Base-by-base conservation (phyloP, 2,888 invertebrate genomes). In the Tenodera sinensis region DNA sequence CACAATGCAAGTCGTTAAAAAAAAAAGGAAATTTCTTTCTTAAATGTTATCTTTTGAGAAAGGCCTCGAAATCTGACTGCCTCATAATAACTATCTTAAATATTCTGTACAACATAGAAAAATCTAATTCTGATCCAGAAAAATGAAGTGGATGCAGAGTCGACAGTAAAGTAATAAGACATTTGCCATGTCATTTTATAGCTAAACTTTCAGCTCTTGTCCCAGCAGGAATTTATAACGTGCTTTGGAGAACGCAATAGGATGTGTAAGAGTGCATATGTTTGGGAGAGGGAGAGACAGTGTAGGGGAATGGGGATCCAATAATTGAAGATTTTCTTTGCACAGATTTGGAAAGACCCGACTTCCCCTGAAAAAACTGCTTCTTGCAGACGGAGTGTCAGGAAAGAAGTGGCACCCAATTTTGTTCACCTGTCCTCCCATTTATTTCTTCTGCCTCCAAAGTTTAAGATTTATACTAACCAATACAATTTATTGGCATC, bases 401-500 rank as follows among this genome's bases (percentile, higher is more conserved):
- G 1, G 83, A n/a, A 71, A 15, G 81, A 87, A 25, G 83, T 82
- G 25, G 20, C 82, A 83, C 81, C 82, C 87, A 83, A 83, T 82
- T 87, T 87, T 87, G 87, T 87, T 83, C 83, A 82, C 82, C 87
- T 87, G 87, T 87, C 82, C 30, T 83, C 34, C 83, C 82, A 87
- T 82, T 30, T 87, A 82, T 34, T 34, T 85, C 27, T 28, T 85
- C 47, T 30, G 27, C 34, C 34, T 25, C 34, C 25, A 25, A 27
- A n/a, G 30, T 28, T 34, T 83, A 27, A 88, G 85, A 85, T 88
- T 89, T 89, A 88, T 86, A 81, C 88, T 86, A 86, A 88, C 90
- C 90, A 90, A 90, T 90, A 90, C 88, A 90, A 89, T 90, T 90
- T 90, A 90, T 90, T 90, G 90, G 90, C 90, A 90, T 90, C 89